Base-by-base conservation (phyloP, 2,888 invertebrate genomes). In the Pediacus dermestoides region DNA sequence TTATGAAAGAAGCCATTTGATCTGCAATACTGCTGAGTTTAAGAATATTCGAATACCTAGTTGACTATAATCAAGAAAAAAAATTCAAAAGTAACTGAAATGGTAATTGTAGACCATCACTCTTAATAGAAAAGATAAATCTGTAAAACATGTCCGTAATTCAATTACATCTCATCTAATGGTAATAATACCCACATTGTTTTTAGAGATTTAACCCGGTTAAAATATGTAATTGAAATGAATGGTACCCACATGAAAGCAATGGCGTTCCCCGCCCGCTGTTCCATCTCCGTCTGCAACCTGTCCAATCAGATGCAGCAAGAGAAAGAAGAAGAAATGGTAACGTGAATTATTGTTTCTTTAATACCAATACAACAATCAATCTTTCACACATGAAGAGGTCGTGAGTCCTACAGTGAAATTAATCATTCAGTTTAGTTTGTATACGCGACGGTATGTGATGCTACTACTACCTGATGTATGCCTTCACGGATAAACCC, bases 301-400 rank as follows among this genome's bases (percentile, higher is more conserved):
- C 27, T 14, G 18, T 33, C n/a, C n/a, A n/a, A n/a, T n/a, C n/a
- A n/a, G n/a, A 30, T 32, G 32, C 28, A 35, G 31, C 40, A 30
- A 39, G 42, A 37, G 39, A 42, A 16, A 32, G 45, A 43, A 36
- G 43, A 45, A 8, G 28, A 14, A 14, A 11, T 10, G 14, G 28
- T 44, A 42, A 43, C 47, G 53, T 56, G 55, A 55, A 48, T 52
- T 57, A 57, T 55, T 50, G 57, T 55, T 53, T 51, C 50, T 50
- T 52, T 47, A 46, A 48, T 52, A 53, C 46, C 46, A 45, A 51
- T 51, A 42, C 46, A 52, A 53, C 55, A 53, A 61, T 61, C 57
- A 59, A 61, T 61, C 60, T 58, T 58, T 57, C 50, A 61, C 60
- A 58, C 58, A 56, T 56, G 60, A 55, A 48, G 56, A 57, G 53